These are phyloP conservation scores for Erythrocercus mccallii DNA, from an alignment of 2,113 vertebrate species.

Conservation along the genomic window DNA sequence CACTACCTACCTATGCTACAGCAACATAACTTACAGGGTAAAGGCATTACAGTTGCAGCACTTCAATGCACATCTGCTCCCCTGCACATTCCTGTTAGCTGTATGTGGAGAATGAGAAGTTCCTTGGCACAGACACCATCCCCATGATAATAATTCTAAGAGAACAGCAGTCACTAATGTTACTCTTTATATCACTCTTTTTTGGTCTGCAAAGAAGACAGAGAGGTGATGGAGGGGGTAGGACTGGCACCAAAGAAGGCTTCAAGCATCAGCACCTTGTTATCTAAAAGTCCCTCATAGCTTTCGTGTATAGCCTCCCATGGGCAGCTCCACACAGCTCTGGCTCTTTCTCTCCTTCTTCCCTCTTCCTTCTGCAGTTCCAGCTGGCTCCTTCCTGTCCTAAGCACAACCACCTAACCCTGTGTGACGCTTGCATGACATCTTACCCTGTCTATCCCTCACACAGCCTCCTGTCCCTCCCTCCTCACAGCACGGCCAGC, in stretches of 20 bases:
- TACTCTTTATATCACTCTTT: background rate
- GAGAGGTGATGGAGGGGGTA: background rate
- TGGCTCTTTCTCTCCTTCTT: background rate
- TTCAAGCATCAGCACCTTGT: background rate
- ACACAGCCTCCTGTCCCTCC: no score
- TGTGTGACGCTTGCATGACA: no score
- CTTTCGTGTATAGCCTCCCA: background rate
- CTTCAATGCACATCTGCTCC: background rate
- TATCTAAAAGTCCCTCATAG: background rate
- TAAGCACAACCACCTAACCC: no score
- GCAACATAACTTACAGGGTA: background rate
- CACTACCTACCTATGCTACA: background rate
- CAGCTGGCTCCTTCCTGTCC: background rate
- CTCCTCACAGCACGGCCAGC: no score
- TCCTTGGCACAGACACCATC: background rate
- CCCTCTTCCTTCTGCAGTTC: background rate
- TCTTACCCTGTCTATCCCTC: no score
- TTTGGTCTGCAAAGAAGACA: background rate
- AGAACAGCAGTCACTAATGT: background rate
- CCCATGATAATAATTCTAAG: background rate
- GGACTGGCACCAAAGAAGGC: background rate
- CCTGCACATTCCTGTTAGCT: background rate
- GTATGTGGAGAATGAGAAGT: background rate
- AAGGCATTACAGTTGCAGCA: background rate
- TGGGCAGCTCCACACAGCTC: background rate